A percentile compares a stretch with the other conserved stretches of the same genome.
Conservation (phyloP, 1,140 invertebrate species). For the Eueides isabella region DNA sequence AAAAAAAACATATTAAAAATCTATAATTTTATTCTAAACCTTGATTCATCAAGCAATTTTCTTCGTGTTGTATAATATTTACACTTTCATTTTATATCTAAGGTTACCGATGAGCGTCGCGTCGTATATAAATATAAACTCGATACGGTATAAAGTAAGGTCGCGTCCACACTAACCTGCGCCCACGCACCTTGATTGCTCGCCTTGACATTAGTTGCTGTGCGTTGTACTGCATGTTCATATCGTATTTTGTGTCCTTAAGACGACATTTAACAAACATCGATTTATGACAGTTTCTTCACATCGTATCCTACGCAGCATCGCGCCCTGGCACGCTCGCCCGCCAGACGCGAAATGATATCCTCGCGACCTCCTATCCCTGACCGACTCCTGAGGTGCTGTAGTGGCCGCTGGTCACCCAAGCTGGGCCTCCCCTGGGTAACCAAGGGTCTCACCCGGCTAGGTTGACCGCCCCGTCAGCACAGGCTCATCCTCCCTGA, state of each 20-base stretch:
- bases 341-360: no score
- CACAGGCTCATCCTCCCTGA: no score
- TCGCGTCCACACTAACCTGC: conserved; percentile 56
- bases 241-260: conserved; percentile 12
- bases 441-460: no score
- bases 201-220: conserved; percentile 79
- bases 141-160: conserved; percentile 39
- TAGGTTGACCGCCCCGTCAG: no score
- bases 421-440: no score
- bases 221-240: conserved; percentile 48
- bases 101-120: conserved; percentile 29
- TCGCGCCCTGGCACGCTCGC: no score
- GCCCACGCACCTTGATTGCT: conserved; percentile 76
- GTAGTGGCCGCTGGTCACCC: no score
- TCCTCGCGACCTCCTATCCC: no score
- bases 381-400: no score
- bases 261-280: neutral
- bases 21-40: neutral
- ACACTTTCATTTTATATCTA: conserved; percentile 25
- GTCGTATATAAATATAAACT: conserved; percentile 33
- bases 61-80: conserved; percentile 4
- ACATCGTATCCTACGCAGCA: no score
- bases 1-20: neutral
- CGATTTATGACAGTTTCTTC: neutral
- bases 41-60: neutral